These are phyloP conservation scores for Lerista edwardsae DNA, from an alignment of 2,797 vertebrate genomes.

Conservation along the genomic window DNA sequence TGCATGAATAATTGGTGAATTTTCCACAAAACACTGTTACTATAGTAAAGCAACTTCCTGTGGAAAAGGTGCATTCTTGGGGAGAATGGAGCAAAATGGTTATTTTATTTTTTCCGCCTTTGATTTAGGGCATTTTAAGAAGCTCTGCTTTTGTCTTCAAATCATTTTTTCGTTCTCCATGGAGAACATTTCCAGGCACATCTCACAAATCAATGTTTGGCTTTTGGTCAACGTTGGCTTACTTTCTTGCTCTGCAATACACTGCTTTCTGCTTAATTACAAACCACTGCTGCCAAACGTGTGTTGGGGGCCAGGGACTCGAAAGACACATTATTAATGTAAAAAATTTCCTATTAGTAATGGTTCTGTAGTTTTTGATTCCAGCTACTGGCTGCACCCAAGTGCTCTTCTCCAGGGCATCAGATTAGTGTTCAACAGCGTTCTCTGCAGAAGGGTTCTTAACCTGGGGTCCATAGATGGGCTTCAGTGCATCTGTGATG, in stretches of 20 bases:
- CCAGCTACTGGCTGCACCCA: slow-evolving; percentile 1
- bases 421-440: not conserved
- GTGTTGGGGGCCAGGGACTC: slow-evolving; percentile 7
- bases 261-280: slow-evolving; percentile 34
- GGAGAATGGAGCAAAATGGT: not conserved
- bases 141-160: not conserved
- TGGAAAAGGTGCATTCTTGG: not conserved
- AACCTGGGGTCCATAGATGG: too few relatives aligned
- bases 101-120: not conserved
- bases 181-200: not conserved
- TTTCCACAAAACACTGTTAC: not conserved
- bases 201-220: slow-evolving; percentile 19
- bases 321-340: slow-evolving; percentile 24
- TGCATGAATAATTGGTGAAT: not conserved
- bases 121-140: not conserved
- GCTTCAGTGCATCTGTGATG: too few relatives aligned
- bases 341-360: slow-evolving; percentile 26
- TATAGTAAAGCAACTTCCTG: not conserved
- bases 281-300: slow-evolving; percentile 24
- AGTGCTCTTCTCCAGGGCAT: not conserved
- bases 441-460: not conserved
- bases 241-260: not conserved
- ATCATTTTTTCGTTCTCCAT: not conserved
- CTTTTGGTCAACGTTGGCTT: slow-evolving; percentile 14
- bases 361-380: slow-evolving; percentile 17